These are phyloP conservation scores for Nyctibius bracteatus DNA, from an alignment of 2,113 vertebrate species.

Conservation along the genomic window DNA sequence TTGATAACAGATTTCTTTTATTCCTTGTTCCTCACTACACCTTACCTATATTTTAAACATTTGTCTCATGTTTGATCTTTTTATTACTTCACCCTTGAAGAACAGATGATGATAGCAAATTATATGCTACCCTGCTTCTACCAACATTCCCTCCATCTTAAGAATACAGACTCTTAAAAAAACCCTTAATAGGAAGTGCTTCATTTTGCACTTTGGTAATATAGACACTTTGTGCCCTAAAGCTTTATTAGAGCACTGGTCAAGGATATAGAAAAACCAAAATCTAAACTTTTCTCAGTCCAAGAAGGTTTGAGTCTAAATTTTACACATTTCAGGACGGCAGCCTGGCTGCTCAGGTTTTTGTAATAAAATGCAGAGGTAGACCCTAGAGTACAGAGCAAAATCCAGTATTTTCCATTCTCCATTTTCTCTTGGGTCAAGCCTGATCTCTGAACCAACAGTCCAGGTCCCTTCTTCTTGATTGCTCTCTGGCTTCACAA, in stretches of 20 bases:
- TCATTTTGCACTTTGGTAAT: background rate
- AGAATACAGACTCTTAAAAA: background rate
- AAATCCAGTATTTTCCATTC: background rate
- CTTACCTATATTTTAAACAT: background rate
- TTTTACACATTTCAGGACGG: background rate
- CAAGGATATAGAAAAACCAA: background rate
- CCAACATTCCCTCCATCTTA: background rate
- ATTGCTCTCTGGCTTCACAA: background rate
- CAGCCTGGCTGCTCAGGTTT: background rate
- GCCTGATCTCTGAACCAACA: background rate
- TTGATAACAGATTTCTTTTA: background rate
- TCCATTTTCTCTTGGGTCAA: background rate
- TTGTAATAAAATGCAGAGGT: background rate
- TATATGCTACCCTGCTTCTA: background rate
- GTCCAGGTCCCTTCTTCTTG: background rate
- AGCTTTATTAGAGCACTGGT: background rate
- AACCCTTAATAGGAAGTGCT: background rate
- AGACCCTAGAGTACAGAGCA: background rate
- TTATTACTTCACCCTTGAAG: background rate
- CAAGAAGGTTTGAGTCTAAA: background rate
- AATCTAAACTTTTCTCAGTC: background rate
- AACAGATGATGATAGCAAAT: background rate
- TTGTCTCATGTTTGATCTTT: background rate
- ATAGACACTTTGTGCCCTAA: background rate
- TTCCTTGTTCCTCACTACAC: background rate